phyloP scores from a whole-genome alignment of 2,888 invertebrate genomes.

The Rotaria socialis region DNA sequence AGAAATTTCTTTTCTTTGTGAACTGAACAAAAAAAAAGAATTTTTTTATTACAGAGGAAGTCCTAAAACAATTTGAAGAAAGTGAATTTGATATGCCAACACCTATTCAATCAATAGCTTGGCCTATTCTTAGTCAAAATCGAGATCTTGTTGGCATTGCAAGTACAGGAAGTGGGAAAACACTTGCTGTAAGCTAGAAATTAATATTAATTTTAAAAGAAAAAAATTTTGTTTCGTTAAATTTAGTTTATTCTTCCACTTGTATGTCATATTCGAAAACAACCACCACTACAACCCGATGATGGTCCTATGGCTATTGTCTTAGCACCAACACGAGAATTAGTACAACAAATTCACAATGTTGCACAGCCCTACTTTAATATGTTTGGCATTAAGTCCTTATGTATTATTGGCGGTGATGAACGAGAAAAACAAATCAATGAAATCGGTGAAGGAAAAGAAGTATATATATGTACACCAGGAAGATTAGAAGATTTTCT shows the following conservation, averaged over 20 bases:
- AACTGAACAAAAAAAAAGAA: too few species aligned
- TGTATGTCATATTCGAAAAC: neutral
- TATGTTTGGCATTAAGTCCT: conserved; percentile 8
- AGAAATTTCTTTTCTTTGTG: too few species aligned
- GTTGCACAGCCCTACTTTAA: conserved; percentile 41
- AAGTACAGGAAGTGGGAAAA: conserved; percentile 23
- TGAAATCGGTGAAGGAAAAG: conserved; percentile 57
- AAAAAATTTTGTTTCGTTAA: neutral
- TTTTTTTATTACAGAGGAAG: neutral
- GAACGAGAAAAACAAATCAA: conserved; percentile 37
- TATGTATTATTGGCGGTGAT: conserved; percentile 42
- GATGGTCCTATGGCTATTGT: conserved; percentile 42
- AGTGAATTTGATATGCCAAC: conserved; percentile 25
- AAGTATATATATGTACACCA: conserved; percentile 72
- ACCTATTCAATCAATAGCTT: conserved; percentile 22
- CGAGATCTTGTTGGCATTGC: conserved; percentile 17
- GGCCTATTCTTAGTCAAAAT: conserved; percentile 1
- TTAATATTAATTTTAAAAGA: neutral
- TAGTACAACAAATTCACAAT: conserved; percentile 45
- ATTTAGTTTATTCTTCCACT: conserved; percentile 32
- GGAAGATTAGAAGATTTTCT: conserved; percentile 70
- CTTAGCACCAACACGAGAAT: conserved; percentile 44
- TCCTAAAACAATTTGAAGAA: conserved; percentile 26
- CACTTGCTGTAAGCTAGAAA: neutral
- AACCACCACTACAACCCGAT: conserved; percentile 33